Base-by-base conservation (phyloP, 2,888 invertebrate genomes). In the Tholera decimalis region DNA sequence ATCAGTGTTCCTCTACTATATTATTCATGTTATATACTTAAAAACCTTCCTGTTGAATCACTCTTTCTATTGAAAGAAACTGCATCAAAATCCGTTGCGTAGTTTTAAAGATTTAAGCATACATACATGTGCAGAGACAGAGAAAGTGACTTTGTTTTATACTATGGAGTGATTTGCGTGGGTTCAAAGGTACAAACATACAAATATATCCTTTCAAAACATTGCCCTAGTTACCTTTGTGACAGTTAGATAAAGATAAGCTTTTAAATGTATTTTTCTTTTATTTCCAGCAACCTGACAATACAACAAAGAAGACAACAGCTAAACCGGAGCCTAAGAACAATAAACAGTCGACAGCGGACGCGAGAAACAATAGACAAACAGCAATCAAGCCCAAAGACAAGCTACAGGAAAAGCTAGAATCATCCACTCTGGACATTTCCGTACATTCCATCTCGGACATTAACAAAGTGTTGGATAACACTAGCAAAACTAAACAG, bases 391-490 rank as follows among this genome's bases (percentile, higher is more conserved):
- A 62, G 0, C 15, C 15, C 7, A 60, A 0, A 33, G 22, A 37
- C 43, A 88, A 87, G 20, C 69, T 50, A 22, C 53, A 44, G 2
- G 58, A 73, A 0, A 88, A 86, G 28, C 73, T 84, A 1, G 94
- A 95, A 1, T 80, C 89, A 0, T 93, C 95, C 0, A 93, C 93
- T 0, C 72, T 95, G 2, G 95, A 95, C 43, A 88, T 95, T 0
- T 95, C 95, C 1, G 93, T 95, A 74, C 93, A 95, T 71, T 95
- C 95, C 0, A 82, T 93, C 62, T 92, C 89, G 18, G 95, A 95
- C 50, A 95, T 95, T 73, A 93, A 92, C 71, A 91, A 88, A 61
- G 92, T 83, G 0, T 63, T 95, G 22, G 87, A 90, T 26, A 75
- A 83, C 0, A 75, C 78, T 0, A 76, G 73, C 2, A 91, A 89